A percentile compares a stretch with the other conserved stretches of the same genome.
Evolutionary conservation across 2,888 invertebrate genomes (phyloP).

Genomic region (Eupithecia pulchellata): DNA sequence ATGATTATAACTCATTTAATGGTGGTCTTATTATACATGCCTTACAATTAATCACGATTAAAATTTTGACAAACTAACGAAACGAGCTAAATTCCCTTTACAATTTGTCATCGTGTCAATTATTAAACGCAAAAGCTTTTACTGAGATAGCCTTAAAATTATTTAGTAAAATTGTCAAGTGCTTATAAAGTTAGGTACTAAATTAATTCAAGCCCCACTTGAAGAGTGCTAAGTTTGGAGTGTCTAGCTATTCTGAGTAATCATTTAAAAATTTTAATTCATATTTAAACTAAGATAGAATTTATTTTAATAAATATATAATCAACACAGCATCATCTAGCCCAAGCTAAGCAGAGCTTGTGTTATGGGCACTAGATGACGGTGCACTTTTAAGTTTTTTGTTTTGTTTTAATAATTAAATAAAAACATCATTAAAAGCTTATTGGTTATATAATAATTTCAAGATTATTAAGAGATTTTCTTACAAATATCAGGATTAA

Average conservation of each 20-base stretch:
- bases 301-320: too few relatives aligned
- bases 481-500: too few relatives aligned
- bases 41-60: background rate
- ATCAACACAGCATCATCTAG: too few relatives aligned
- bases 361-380: too few relatives aligned
- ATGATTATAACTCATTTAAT: too few relatives aligned
- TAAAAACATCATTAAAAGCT: too few relatives aligned
- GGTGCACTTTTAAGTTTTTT: too few relatives aligned
- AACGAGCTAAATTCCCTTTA: background rate
- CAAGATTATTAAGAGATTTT: too few relatives aligned
- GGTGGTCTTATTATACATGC: background rate
- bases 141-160: background rate
- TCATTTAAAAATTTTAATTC: background rate
- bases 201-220: constrained; percentile 7
- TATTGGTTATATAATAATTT: too few relatives aligned
- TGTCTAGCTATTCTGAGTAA: background rate
- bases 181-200: constrained; percentile 6
- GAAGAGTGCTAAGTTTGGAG: background rate
- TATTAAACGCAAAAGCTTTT: background rate
- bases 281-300: background rate
- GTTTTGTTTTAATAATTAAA: too few relatives aligned
- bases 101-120: background rate
- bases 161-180: background rate
- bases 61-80: background rate
- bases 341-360: too few relatives aligned